Base-by-base conservation (phyloP, 2,888 invertebrate species). In the Psococerastis gibbosa region DNA sequence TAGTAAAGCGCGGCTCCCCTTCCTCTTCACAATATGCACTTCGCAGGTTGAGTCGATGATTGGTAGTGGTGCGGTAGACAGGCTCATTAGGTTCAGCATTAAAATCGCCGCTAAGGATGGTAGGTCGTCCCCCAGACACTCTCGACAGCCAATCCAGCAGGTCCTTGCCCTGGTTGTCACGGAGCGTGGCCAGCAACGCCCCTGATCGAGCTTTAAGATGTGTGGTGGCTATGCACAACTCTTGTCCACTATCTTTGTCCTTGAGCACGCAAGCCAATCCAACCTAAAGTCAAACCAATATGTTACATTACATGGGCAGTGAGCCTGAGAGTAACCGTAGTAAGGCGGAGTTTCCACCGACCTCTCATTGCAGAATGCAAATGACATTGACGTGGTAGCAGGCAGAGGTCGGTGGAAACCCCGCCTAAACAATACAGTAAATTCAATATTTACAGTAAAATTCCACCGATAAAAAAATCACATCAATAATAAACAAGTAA, bases 1-100 rank as follows among this genome's bases (percentile, higher is more conserved):
- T 80, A 0, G 81, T 82, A 56, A 76, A 82, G 0, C 68, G 64
- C 1, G 78, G 78, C 53, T 82, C 80, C 15, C 64, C 55, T 15
- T 32, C 32, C 3, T 17, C 54, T 48, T 67, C 66, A 0, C 70
- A 65, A 56, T 71, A 71, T 18, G 70, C 70, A 50, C 70, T 70
- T 42, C 65, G 59, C 13, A 70, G 52, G 31, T 60, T 58, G 2
- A 69, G 49, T 48, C 59, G 58, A 48, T 65, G 61, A 48, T 59
- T 59, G 8, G 70, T 58, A 35, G 78, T 63, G 1, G 75, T 73
- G 18, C 61, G 56, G 55, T 80, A 79, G 2, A 80, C 70, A 1
- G 77, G 74, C 56, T 82, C 81, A 3, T 59, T 64, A 1, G 78
- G 78, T 55, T 77, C 77, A 0, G 79, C 81, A 57, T 82, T 82